Evolutionary conservation across 2,113 vertebrate species (phyloP), one percentile per base, ranked within the genome.

Genomic region (Petrocephalus microphthalmus): DNA sequence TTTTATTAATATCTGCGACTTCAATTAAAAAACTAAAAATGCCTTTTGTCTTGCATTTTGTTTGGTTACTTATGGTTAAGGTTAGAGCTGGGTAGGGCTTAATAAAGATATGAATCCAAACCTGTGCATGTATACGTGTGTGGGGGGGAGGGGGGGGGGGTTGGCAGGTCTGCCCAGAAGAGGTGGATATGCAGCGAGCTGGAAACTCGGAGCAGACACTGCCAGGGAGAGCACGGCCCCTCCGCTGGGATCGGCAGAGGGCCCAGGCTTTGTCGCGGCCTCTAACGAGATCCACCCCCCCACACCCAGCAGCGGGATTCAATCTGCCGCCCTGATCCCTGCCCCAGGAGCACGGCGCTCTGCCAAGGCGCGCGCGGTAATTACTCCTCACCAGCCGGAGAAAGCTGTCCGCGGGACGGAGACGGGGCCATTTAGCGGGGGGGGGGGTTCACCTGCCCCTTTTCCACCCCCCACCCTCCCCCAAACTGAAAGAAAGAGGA

Each of bases 291-390:
- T 94, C 94, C 81, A n/a, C 42, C 81, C 47, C 10, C 47, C 19
- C 45, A 29, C 49, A 37, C 78, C 84, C 71, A 45, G 87, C 90
- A 88, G 88, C 87, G 88, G 86, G 89, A 90, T 91, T 95, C 93
- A 95, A 95, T 95, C 94, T 94, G 92, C 93, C 90, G 91, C 91
- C 93, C 93, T 93, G 93, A 95, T 93, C 92, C 93, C 88, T 90
- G 89, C 90, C 91, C 92, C 90, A 90, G 91, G 88, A 93, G 88
- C 90, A 86, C 88, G 87, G n/a, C 4, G 17, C 29, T 20, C 47
- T 53, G 56, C 51, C 64, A 54, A 29, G 64, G 10, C 42, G 42
- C 85, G 87, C 90, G 90, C 56, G 90, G 88, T 92, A 94, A 94
- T 93, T 93, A 93, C 93, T 94, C 93, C 93, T 93, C 91, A 90